Evolutionary conservation across 92 coral and sea anemone species (phyloP).

Genomic region (Paramuricea clavata): DNA sequence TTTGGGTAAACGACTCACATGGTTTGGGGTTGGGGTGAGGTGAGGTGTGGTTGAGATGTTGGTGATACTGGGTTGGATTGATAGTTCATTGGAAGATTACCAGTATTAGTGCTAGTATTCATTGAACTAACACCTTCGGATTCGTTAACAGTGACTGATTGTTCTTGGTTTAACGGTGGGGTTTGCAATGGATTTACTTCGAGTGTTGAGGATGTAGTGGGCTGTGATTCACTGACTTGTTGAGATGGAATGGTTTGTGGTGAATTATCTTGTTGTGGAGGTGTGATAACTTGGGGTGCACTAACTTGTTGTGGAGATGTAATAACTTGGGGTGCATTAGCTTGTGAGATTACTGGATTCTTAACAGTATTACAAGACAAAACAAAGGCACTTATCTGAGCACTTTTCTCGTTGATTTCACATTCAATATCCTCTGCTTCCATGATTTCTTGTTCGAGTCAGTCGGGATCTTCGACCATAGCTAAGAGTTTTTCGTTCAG

Average conservation of each 20-base stretch:
- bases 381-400: slow-evolving; percentile 54
- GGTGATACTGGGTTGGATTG: neutral
- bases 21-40: too few relatives aligned
- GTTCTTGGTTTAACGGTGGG: too few relatives aligned
- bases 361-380: neutral
- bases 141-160: too few relatives aligned
- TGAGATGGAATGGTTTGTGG: neutral
- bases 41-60: too few relatives aligned
- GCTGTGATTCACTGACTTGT: neutral
- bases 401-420: slow-evolving; percentile 46
- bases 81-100: too few relatives aligned
- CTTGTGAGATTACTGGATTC: neutral
- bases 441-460: slow-evolving; percentile 47
- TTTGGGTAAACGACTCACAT: too few relatives aligned
- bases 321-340: too few relatives aligned
- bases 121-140: neutral
- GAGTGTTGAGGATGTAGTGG: too few relatives aligned
- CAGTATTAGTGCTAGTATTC: neutral
- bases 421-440: slow-evolving; percentile 49
- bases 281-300: neutral
- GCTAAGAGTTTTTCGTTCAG: slow-evolving; percentile 53
- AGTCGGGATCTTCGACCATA: slow-evolving; percentile 49
- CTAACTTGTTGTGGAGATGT: too few relatives aligned
- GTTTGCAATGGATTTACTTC: too few relatives aligned
- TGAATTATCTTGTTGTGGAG: neutral